These are phyloP conservation scores for Pelobates cultripes DNA, from an alignment of 2,797 vertebrate genomes.

Conservation along the genomic window DNA sequence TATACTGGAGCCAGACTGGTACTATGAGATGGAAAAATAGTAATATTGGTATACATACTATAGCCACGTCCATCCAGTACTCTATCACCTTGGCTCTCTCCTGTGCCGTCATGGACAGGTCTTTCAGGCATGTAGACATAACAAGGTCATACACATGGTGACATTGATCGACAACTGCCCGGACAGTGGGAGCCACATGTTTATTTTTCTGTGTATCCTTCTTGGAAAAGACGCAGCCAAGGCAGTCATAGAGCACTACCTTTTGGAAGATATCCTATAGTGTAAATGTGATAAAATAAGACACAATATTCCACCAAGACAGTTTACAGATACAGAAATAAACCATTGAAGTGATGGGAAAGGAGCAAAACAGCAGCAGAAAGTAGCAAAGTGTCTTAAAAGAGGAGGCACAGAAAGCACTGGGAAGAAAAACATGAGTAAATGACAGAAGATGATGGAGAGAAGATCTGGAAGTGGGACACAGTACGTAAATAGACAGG, in stretches of 20 bases:
- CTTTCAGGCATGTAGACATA: constrained; percentile 88
- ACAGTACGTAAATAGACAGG: not conserved
- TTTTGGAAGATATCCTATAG: constrained; percentile 93
- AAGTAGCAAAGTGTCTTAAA: no score
- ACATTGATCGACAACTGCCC: constrained; percentile 92
- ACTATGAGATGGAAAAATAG: no score
- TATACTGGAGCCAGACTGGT: not conserved
- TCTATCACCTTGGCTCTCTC: constrained; percentile 89
- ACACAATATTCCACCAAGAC: no score
- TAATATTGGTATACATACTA: constrained; percentile 72
- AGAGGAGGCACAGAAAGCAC: no score
- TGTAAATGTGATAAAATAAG: not conserved
- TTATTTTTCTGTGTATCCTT: constrained; percentile 94
- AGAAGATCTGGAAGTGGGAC: not conserved
- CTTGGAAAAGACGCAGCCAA: constrained; percentile 94
- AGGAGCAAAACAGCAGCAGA: no score
- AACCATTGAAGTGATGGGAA: no score
- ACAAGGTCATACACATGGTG: constrained; percentile 93
- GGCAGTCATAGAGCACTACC: constrained; percentile 93
- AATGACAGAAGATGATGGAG: no score
- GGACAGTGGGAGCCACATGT: constrained; percentile 89
- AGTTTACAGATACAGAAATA: no score
- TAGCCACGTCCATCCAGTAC: constrained; percentile 91
- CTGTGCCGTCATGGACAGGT: constrained; percentile 80
- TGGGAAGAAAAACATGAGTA: no score